A percentile compares a stretch with the other conserved stretches of the same genome.
phyloP scores from a whole-genome alignment of 1,140 invertebrate species.

The Melipona quadrifasciata region DNA sequence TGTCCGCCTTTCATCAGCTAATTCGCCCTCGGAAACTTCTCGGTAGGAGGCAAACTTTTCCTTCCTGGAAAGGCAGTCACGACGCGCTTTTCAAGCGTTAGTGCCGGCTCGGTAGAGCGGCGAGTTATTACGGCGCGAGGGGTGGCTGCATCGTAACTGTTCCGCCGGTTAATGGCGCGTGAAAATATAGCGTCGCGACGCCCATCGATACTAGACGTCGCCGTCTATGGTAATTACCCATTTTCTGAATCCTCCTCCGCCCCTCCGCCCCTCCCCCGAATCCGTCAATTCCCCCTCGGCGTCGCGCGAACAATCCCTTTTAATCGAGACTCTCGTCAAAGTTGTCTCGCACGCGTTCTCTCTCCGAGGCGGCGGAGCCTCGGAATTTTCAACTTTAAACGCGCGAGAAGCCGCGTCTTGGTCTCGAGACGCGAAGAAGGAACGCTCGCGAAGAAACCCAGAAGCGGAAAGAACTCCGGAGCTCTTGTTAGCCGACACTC shows the following conservation, averaged over 20 bases:
- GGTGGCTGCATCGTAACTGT: conserved; percentile 39
- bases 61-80: conserved; percentile 12
- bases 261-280: neutral
- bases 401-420: neutral
- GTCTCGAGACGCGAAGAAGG: neutral
- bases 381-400: neutral
- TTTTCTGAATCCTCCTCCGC: neutral
- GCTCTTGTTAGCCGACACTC: conserved; percentile 43
- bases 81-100: conserved; percentile 56
- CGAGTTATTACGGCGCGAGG: conserved; percentile 50
- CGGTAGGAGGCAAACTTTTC: conserved; percentile 29
- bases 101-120: conserved; percentile 55
- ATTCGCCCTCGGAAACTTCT: neutral
- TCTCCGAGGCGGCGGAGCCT: too few species aligned
- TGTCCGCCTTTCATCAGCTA: neutral
- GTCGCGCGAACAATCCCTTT: neutral
- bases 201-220: conserved; percentile 43
- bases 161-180: conserved; percentile 40
- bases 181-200: conserved; percentile 13
- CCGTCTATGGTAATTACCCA: conserved; percentile 39
- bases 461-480: conserved; percentile 6
- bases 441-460: neutral
- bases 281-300: neutral
- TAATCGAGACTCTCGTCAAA: neutral
- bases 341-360: neutral